These are phyloP conservation scores for Parauchenoglanis ngamensis DNA, from an alignment of 2,797 vertebrate genomes.

Conservation along the genomic window DNA sequence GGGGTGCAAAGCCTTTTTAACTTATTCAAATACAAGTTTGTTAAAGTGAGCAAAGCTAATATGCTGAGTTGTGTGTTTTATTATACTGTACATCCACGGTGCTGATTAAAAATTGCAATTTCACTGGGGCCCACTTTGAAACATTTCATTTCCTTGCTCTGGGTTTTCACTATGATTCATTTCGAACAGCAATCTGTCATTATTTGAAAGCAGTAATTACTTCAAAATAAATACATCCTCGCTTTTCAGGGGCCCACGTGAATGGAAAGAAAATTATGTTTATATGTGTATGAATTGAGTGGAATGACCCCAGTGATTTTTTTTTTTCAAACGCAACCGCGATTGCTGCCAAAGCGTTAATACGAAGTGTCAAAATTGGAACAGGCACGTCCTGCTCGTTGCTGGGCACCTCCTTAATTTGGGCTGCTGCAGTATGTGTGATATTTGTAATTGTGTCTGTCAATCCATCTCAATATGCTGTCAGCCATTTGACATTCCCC, in stretches of 20 bases:
- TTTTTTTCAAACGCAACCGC: slow-evolving; percentile 25
- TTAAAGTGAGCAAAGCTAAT: slow-evolving; percentile 46
- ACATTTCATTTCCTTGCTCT: slow-evolving; percentile 16
- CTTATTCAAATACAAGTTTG: slow-evolving; percentile 59
- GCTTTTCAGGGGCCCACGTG: slow-evolving; percentile 27
- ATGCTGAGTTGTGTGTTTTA: slow-evolving; percentile 38
- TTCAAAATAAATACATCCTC: slow-evolving; percentile 46
- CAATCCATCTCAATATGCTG: slow-evolving; percentile 52
- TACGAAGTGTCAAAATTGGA: slow-evolving; percentile 51
- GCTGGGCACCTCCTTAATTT: slow-evolving; percentile 56
- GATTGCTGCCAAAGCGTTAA: slow-evolving; percentile 39
- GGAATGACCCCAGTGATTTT: slow-evolving; percentile 41
- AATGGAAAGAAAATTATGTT: slow-evolving; percentile 47
- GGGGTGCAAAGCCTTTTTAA: slow-evolving; percentile 42
- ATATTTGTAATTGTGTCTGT: slow-evolving; percentile 61
- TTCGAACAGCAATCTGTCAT: slow-evolving; percentile 39
- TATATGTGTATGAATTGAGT: slow-evolving; percentile 44
- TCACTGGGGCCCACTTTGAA: slow-evolving; percentile 16
- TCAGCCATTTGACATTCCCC: slow-evolving; percentile 49
- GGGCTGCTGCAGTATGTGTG: slow-evolving; percentile 46
- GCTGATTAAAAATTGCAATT: slow-evolving; percentile 37
- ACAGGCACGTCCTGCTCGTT: slow-evolving; percentile 46
- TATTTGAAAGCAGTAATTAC: slow-evolving; percentile 51
- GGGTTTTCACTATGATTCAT: slow-evolving; percentile 13
- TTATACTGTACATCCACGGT: slow-evolving; percentile 5